Percentiles rank a stretch among this genome's conserved stretches.
Evolutionary conservation across 2,113 vertebrate species (phyloP).

Genomic region (Mirza zaza): DNA sequence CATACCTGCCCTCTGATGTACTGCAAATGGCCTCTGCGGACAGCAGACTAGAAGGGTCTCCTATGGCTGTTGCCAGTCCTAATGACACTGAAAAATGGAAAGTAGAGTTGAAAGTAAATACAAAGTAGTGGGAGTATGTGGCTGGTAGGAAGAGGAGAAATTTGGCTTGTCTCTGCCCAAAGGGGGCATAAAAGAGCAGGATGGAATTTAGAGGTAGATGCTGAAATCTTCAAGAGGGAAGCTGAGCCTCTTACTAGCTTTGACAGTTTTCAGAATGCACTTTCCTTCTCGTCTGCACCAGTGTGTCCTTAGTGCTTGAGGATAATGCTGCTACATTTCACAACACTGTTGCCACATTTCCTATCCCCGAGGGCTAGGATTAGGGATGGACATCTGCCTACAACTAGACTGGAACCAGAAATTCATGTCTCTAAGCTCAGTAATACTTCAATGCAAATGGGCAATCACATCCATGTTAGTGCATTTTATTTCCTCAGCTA

Average conservation of each 20-base stretch:
- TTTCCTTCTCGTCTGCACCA: neutral
- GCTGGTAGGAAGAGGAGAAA: neutral
- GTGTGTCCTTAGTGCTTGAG: neutral
- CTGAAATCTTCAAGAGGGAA: neutral
- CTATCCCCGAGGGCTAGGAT: neutral
- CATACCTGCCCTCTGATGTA: neutral
- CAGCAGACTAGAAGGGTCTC: neutral
- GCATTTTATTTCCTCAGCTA: neutral
- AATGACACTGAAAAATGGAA: neutral
- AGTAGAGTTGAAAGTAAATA: neutral
- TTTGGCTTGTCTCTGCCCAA: neutral
- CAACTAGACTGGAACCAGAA: neutral
- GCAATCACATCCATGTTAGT: neutral
- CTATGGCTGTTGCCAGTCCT: neutral
- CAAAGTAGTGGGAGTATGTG: neutral
- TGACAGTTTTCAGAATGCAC: neutral
- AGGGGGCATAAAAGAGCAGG: neutral
- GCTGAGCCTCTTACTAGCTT: neutral
- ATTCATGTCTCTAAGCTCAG: neutral
- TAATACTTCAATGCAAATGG: neutral
- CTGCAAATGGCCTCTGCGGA: slow-evolving; percentile 19
- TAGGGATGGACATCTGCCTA: neutral
- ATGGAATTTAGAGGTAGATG: neutral
- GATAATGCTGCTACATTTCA: neutral
- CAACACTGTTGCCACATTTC: neutral